phyloP scores from a whole-genome alignment of 2,113 vertebrate species.

The Ammospiza caudacuta region DNA sequence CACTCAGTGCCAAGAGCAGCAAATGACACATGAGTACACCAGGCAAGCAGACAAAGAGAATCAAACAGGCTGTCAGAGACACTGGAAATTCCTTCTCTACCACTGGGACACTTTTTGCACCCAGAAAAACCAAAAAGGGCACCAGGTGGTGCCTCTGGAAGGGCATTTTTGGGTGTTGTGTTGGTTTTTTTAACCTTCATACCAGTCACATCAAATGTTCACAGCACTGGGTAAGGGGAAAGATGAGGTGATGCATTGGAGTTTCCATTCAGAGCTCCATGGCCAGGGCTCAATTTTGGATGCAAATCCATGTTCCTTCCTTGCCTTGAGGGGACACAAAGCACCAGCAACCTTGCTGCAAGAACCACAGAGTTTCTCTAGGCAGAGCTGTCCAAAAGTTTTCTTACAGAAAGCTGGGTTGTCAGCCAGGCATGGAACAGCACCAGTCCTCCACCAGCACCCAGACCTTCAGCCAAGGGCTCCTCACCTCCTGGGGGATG shows the following conservation, averaged over 20 bases:
- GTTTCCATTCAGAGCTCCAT: not conserved
- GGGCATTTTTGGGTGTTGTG: accelerated
- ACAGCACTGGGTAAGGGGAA: not conserved
- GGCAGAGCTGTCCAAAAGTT: not conserved
- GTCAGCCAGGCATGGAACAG: not conserved
- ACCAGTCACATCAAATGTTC: not conserved
- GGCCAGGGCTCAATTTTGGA: accelerated
- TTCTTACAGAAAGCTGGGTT: not conserved
- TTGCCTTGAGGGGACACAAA: not conserved
- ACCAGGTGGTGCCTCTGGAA: not conserved
- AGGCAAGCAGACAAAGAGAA: not conserved
- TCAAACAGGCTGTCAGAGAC: not conserved
- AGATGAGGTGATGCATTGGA: not conserved
- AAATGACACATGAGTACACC: not conserved
- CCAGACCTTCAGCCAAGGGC: not conserved
- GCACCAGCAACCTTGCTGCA: not conserved
- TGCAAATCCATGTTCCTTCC: not conserved
- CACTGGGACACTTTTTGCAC: not conserved
- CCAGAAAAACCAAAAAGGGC: not conserved
- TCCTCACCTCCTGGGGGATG: not conserved
- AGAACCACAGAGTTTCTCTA: not conserved
- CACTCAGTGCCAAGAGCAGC: conserved; percentile 1
- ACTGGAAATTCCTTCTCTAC: not conserved
- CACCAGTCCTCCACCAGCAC: not conserved
- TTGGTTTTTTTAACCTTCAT: not conserved